Conservation (phyloP, 2,797 vertebrate genomes). For the Crocidura indochinensis region DNA sequence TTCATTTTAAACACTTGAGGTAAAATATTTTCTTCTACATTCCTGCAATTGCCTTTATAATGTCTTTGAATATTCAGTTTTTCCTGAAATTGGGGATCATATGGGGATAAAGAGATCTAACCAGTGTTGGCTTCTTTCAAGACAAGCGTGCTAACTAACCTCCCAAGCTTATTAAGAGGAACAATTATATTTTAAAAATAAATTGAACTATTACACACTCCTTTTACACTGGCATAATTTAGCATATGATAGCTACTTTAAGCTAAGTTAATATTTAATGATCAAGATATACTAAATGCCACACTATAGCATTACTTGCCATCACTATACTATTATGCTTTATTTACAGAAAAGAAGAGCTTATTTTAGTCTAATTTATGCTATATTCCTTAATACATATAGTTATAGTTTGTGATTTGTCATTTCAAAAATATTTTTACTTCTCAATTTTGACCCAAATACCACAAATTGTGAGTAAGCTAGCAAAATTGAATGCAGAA, state of each 20-base stretch:
- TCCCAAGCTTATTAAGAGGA: neutral
- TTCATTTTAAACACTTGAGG: no score
- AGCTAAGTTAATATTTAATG: neutral
- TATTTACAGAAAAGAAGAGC: neutral
- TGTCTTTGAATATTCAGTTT: no score
- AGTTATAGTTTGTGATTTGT: neutral
- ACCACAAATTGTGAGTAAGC: neutral
- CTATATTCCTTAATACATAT: conserved; percentile 18
- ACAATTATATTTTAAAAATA: conserved; percentile 7
- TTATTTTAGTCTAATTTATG: neutral
- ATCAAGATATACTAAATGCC: neutral
- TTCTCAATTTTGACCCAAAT: conserved; percentile 57
- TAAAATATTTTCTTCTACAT: no score
- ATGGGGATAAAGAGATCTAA: no score
- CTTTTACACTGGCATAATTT: no score
- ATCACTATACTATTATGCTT: neutral
- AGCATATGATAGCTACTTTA: no score
- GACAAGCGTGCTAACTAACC: no score
- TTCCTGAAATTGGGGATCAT: no score
- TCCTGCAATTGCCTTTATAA: no score
- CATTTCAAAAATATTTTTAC: conserved; percentile 56
- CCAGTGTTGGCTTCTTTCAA: no score
- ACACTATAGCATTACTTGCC: neutral
- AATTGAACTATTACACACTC: no score
- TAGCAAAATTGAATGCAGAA: conserved; percentile 65